phyloP scores from a whole-genome alignment of 2,888 invertebrate species.

The Ernsta delagoae region DNA sequence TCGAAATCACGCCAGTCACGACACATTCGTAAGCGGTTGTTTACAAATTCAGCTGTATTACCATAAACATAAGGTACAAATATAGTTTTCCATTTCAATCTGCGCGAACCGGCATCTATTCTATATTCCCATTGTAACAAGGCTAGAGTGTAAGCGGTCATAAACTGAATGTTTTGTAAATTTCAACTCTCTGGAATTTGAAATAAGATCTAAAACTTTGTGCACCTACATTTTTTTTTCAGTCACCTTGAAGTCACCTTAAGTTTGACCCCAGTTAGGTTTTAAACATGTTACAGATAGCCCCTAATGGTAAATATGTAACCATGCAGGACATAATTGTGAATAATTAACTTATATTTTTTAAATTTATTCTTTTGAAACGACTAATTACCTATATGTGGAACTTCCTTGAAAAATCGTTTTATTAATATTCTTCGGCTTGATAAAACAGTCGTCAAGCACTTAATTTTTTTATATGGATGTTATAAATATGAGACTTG shows the following conservation, averaged over 20 bases:
- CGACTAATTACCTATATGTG: too few relatives aligned
- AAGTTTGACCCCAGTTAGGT: conserved; percentile 18
- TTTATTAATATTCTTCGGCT: too few relatives aligned
- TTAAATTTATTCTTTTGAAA: too few relatives aligned
- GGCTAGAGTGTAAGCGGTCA: conserved; percentile 23
- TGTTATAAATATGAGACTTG: too few relatives aligned
- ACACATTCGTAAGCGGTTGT: conserved; percentile 29
- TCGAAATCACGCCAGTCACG: conserved; percentile 34
- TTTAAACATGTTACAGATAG: not conserved
- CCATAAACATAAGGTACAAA: conserved; percentile 34
- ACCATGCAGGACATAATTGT: too few relatives aligned
- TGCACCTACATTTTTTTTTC: not conserved
- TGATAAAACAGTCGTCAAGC: too few relatives aligned
- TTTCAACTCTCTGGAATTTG: conserved; percentile 16
- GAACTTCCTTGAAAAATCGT: too few relatives aligned
- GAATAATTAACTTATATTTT: too few relatives aligned
- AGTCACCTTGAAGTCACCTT: conserved; percentile 29
- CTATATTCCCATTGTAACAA: conserved; percentile 37
- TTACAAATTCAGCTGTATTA: conserved; percentile 33
- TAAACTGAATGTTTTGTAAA: conserved; percentile 17
- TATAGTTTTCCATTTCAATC: conserved; percentile 36
- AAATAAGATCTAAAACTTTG: not conserved
- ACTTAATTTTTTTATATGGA: too few relatives aligned
- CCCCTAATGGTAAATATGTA: not conserved
- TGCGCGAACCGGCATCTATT: conserved; percentile 31